Conservation (phyloP, 2,113 vertebrate species). For the Hemiscyllium ocellatum region DNA sequence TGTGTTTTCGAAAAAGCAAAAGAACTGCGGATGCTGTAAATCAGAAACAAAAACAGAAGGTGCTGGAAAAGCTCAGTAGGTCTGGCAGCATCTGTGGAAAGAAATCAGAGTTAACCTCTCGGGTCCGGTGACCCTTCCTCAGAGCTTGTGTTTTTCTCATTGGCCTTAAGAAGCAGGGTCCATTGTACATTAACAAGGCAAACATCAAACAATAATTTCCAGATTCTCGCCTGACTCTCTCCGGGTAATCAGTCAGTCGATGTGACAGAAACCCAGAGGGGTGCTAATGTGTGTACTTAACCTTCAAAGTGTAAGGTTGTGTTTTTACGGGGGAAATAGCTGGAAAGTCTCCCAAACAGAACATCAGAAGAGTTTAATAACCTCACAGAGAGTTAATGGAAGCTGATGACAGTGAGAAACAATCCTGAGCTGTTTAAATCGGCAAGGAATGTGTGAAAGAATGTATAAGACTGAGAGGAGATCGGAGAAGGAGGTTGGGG, state of each 20-base stretch:
- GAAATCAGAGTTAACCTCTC: too few relatives aligned
- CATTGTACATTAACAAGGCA: background rate
- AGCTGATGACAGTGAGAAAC: background rate
- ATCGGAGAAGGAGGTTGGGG: constrained; percentile 39
- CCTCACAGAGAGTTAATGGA: constrained; percentile 50
- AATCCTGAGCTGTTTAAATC: background rate
- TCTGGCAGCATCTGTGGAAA: too few relatives aligned
- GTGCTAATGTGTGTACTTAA: constrained; percentile 21
- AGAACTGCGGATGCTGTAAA: too few relatives aligned
- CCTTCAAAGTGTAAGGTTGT: background rate
- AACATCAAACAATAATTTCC: background rate
- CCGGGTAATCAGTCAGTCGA: too few relatives aligned
- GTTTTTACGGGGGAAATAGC: background rate
- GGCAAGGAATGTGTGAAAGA: background rate
- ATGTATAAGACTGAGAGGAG: background rate
- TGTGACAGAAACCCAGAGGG: background rate
- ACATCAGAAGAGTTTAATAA: constrained; percentile 51
- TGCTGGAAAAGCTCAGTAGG: too few relatives aligned
- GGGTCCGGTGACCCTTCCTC: too few relatives aligned
- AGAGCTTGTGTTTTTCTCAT: background rate
- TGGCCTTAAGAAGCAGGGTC: constrained; percentile 2
- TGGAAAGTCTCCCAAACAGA: constrained; percentile 39
- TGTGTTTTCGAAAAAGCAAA: background rate
- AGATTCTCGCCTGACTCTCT: background rate
- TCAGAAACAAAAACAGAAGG: too few relatives aligned